phyloP scores from a whole-genome alignment of 2,797 vertebrate species.

The Anableps anableps region DNA sequence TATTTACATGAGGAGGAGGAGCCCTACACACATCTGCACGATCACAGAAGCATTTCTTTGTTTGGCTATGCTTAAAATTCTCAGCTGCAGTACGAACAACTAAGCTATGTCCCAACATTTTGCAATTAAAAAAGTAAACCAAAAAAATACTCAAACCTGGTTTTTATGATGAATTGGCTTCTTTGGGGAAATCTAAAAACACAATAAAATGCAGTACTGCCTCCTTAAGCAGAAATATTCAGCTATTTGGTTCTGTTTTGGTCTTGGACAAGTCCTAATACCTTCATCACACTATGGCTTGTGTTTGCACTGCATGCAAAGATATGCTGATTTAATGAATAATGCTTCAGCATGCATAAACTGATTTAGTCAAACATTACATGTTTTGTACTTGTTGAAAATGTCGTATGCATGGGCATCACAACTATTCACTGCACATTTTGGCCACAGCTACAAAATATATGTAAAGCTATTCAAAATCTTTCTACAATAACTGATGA shows the following conservation, averaged over 20 bases:
- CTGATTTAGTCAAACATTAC: too few relatives aligned
- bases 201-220: neutral
- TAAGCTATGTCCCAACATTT: neutral
- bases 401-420: neutral
- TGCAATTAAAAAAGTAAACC: neutral
- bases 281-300: neutral
- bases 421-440: neutral
- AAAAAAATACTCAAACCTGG: neutral
- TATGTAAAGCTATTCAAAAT: neutral
- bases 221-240: neutral
- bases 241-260: neutral
- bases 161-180: neutral
- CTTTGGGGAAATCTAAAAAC: neutral
- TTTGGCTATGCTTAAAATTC: neutral
- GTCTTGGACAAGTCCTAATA: neutral
- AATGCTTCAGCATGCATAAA: neutral
- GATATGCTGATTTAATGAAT: neutral
- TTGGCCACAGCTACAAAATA: neutral
- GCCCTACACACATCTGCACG: slow-evolving; percentile 15
- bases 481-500: neutral
- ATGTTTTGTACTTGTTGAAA: neutral
- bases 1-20: neutral
- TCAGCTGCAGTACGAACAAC: neutral
- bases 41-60: slow-evolving; percentile 12
- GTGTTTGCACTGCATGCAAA: neutral